Base-by-base conservation (phyloP, 2,888 invertebrate species). In the Melieria picta region DNA sequence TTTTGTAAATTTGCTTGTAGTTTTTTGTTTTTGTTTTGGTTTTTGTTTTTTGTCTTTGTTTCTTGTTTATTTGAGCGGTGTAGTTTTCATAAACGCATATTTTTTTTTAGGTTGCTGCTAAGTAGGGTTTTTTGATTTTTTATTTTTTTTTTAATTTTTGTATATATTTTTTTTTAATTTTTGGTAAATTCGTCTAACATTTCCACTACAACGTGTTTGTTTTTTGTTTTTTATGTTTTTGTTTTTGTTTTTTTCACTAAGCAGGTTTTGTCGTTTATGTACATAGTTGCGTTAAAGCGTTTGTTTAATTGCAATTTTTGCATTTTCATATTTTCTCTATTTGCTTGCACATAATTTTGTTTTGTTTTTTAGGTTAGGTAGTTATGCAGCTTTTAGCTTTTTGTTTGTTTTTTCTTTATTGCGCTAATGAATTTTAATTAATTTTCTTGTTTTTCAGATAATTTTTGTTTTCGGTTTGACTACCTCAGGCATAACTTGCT, bases 171-270 rank as follows among this genome's bases (percentile, higher is more conserved):
- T 60, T 62, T 11, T n/a, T n/a, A n/a, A 50, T 69, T 69, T 67
- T 58, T 66, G 64, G 77, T 83, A 81, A 82, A 78, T 82, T 79
- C 81, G 77, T 81, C 82, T 80, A 78, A 81, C 77, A 77, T 77
- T 80, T 72, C 55, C 75, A 77, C 78, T 80, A 78, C 75, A 77
- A 76, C 76, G 77, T 78, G 71, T 73, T 66, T 75, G 45, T 63
- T 69, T 9, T 46, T 66, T 61, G 16, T 65, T 60, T 62, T 57
- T 48, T 52, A 11, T 30, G n/a, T 60, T 10, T 68, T 62, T 65
- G 62, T 56, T 67, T 60, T 60, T 56, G 16, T 50, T 67, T 45
- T 60, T 30, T 13, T 52, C 30, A 62, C 65, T 73, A 81, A 81
- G 80, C 80, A 69, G 77, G 30, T 75, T 77, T 77, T 68, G 65